Base-by-base conservation (phyloP, 1,140 invertebrate genomes). In the Pseudomyrmex dendroicus region DNA sequence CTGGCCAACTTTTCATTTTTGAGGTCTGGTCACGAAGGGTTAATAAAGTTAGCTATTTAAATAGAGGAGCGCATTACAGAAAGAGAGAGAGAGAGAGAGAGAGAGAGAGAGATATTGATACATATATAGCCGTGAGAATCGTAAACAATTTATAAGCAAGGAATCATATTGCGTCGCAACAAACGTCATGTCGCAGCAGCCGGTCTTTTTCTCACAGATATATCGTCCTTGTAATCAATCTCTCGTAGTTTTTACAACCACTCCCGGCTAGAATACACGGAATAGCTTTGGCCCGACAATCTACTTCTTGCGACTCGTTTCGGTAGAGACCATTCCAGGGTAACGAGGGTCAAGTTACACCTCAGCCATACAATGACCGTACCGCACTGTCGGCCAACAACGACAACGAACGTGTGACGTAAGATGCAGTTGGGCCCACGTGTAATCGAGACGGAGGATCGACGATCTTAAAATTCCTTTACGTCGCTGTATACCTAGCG, bases 271-370 rank as follows among this genome's bases (percentile, higher is more conserved):
- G 54, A 77, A 17, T 46, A 50, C 13, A 67, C 20, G 8, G 12
- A 64, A 22, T 13, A 25, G 13, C 7, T 20, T n/a, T 57, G 44
- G n/a, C 22, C 25, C 50, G 54, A 44, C 86, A 66, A 80, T 61
- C 86, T 74, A 87, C 82, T 86, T 68, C 57, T 50, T 62, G 61
- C 57, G 57, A 84, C 82, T 87, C 74, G 82, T 87, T 82, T 80
- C 46, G 15, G 48, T 62, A 56, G 82, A 70, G 73, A 84, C 52
- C 67, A 25, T 74, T 70, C 70, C 59, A 50, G 4, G 35, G 68
- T 80, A 87, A 87, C 86, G 82, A 87, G 86, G 85, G 52, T 87
- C 86, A 80, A 87, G 82, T 74, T 84, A 84, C 73, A 84, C 54
- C 64, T 73, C 72, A 74, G 54, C 74, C 62, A 80, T 74, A 87